Base-by-base conservation (phyloP, 1,140 invertebrate genomes). In the Brachionus rubens region DNA sequence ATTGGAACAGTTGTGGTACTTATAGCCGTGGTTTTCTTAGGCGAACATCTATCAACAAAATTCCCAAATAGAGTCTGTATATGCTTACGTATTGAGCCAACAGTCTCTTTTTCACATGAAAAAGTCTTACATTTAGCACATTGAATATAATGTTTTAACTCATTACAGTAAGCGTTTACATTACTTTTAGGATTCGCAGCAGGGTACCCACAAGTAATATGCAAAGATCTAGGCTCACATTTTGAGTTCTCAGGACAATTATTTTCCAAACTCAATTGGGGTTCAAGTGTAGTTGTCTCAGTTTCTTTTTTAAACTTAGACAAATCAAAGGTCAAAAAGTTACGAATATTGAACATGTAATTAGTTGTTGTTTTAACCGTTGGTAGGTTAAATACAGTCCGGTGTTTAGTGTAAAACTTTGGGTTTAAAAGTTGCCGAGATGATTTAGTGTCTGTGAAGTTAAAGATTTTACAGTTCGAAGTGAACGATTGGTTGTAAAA, bases 151-250 rank as follows among this genome's bases (percentile, higher is more conserved):
- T 72, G 68, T 54, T 48, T 72, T 5, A 72, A 21, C 28, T 72
- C 68, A 41, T 72, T 72, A 30, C 68, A 72, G 14, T 72, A 72
- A 10, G 68, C 68, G 21, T 72, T 72, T 41, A 72, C 7, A 54
- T 72, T 72, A 19, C 36, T 72, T 33, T 54, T 72, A 10, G 46
- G 46, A 48, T 72, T 72, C 12, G 68, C 68, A 50, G 50, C 46
- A 14, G 68, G 68, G 33, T 50, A 72, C 19, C 68, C 68, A 54
- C 68, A 72, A 0, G 68, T 72, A 36, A 72, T 72, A 24, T 72
- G 68, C 9, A 72, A 26, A 7, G 68, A 72, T 33, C 40, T 72
- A 0, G 68, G 50, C 33, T 72, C 68, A 54, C 68, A 72, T 30
- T 30, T 72, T 16, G 54, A 59, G 36, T 59, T 30, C 36, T 33